Evolutionary conservation across 53 echinoderm and acorn worm species (phyloP).

Genomic region (Henricia sp.): DNA sequence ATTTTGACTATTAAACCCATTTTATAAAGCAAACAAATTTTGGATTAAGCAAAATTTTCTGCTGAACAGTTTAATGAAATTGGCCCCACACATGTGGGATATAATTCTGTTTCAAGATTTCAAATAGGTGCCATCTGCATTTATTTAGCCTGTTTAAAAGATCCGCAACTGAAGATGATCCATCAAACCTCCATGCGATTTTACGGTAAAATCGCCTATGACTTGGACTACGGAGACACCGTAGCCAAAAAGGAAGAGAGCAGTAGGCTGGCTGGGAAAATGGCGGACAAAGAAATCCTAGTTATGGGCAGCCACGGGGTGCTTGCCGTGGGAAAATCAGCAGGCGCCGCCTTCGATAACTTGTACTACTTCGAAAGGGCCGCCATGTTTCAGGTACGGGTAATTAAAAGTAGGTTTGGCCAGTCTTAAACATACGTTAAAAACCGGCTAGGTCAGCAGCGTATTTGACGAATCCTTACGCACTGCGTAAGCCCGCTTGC

Average conservation of each 20-base stretch:
- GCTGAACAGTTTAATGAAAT: too few species aligned
- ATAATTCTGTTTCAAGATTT: background rate
- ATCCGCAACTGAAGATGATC: slow-evolving; percentile 64
- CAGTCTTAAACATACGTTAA: too few species aligned
- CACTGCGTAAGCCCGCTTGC: too few species aligned
- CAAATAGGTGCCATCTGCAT: background rate
- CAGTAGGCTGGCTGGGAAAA: slow-evolving; percentile 57
- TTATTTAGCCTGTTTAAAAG: slow-evolving; percentile 72
- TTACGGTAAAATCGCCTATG: slow-evolving; percentile 81
- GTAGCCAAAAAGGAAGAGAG: slow-evolving; percentile 70
- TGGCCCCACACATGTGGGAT: background rate
- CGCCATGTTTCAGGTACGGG: slow-evolving; percentile 84
- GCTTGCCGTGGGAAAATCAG: slow-evolving; percentile 56
- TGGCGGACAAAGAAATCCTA: slow-evolving; percentile 69
- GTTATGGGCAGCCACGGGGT: slow-evolving; percentile 93
- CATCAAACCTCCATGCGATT: slow-evolving; percentile 81
- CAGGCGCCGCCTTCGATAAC: slow-evolving; percentile 73
- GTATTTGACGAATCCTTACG: too few species aligned
- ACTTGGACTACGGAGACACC: slow-evolving; percentile 68
- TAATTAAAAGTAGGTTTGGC: too few species aligned
- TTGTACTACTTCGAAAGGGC: slow-evolving; percentile 89
- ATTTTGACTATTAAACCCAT: too few species aligned
- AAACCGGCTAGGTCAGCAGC: too few species aligned
- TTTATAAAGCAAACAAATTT: background rate
- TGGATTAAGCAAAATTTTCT: background rate